Percentiles rank a stretch among this genome's conserved stretches.
These are phyloP conservation scores for Dicyrtoma fusca DNA, from an alignment of 2,888 invertebrate genomes.

Conservation along the genomic window DNA sequence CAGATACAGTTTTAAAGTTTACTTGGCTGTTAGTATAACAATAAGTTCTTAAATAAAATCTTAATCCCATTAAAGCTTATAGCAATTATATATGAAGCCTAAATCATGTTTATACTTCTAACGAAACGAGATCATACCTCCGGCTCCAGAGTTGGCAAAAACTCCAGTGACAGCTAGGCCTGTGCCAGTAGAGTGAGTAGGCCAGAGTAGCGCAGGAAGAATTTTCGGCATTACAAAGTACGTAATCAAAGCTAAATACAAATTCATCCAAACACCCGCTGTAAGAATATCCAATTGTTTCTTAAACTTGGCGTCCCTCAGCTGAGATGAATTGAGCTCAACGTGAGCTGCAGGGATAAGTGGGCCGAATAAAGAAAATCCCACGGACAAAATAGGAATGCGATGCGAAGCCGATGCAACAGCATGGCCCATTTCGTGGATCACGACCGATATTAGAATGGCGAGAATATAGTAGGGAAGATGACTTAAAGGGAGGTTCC, in stretches of 20 bases:
- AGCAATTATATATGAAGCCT: too few relatives aligned
- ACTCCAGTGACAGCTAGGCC: slow-evolving; percentile 54
- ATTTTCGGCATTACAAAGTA: slow-evolving; percentile 54
- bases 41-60: too few relatives aligned
- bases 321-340: slow-evolving; percentile 53
- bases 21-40: background rate
- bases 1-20: background rate
- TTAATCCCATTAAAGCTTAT: too few relatives aligned
- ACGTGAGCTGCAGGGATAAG: slow-evolving; percentile 53
- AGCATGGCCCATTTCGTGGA: slow-evolving; percentile 56
- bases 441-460: slow-evolving; percentile 54
- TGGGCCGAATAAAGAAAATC: slow-evolving; percentile 55
- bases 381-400: slow-evolving; percentile 54
- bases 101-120: background rate
- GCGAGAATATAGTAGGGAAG: slow-evolving; percentile 55
- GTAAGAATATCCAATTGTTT: slow-evolving; percentile 56
- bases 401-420: slow-evolving; percentile 55
- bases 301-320: slow-evolving; percentile 49
- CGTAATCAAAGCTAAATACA: slow-evolving; percentile 52
- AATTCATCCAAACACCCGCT: slow-evolving; percentile 56
- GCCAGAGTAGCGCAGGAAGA: slow-evolving; percentile 51
- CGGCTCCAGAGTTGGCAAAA: slow-evolving; percentile 50
- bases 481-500: slow-evolving; percentile 54
- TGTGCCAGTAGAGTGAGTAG: slow-evolving; percentile 52
- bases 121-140: slow-evolving; percentile 43